Base-by-base conservation (phyloP, 2,888 invertebrate species). In the Thecophora atra region DNA sequence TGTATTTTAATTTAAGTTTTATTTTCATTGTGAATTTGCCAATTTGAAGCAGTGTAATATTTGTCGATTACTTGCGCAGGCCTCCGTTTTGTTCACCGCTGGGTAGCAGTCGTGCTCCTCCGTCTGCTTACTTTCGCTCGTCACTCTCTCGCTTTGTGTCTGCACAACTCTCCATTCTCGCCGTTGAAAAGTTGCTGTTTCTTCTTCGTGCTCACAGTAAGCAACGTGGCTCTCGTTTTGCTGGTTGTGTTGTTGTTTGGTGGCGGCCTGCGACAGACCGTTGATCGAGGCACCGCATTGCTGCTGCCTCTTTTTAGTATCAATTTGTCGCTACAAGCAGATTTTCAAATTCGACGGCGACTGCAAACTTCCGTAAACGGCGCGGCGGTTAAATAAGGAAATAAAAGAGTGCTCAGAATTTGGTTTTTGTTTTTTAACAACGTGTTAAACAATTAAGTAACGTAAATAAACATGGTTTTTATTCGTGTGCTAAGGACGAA, bases 221-320 rank as follows among this genome's bases (percentile, higher is more conserved):
- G 80, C 78, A 78, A 78, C 77, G 76, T 78, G 79, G 79, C 79
- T 78, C 81, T 78, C 77, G 78, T 80, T 78, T 78, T 79, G 79
- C 74, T 79, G 81, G 82, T 82, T 74, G 78, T 75, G 76, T 68
- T 73, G 76, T 81, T 81, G 81, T 79, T 81, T 68, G 72, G 79
- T 79, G 78, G 79, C 77, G 78, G 75, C 76, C 76, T 76, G 74
- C 72, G 78, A 69, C 71, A 6, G 37, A 2, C n/a, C n/a, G n/a
- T n/a, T n/a, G n/a, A n/a, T n/a, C 73, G 47, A 72, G 69, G 58
- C 72, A 60, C 62, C 67, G 62, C 67, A 66, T 26, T 62, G 24
- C 62, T 63, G 17, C 47, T 62, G 26, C 51, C 21, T 47, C 8
- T 26, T 44, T 56, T 54, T 21, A 28, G 28, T 37, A 8, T 21